A percentile compares a stretch with the other conserved stretches of the same genome.
Conservation (phyloP, 2,113 vertebrate genomes). For the Paradoxurus hermaphroditus region DNA sequence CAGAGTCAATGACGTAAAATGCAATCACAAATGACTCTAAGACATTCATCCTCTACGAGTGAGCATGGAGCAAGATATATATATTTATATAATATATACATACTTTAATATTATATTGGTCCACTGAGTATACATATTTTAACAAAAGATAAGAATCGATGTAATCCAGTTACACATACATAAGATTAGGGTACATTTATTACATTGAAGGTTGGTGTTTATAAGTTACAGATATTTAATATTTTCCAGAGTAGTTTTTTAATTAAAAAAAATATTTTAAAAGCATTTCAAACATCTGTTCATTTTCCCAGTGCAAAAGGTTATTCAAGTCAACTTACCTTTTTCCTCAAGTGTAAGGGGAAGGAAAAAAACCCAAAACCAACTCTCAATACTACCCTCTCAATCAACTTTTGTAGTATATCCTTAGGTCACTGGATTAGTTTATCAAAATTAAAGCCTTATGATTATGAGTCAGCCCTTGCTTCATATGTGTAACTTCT, state of each 20-base stretch:
- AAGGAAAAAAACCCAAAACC: background rate
- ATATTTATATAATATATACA: slow-evolving; percentile 85
- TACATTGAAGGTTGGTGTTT: slow-evolving; percentile 79
- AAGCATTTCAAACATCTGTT: slow-evolving; percentile 81
- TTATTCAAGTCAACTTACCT: slow-evolving; percentile 77
- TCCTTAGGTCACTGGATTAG: slow-evolving; percentile 60
- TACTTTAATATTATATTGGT: slow-evolving; percentile 85
- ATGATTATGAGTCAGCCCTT: slow-evolving; percentile 61
- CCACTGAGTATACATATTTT: slow-evolving; percentile 84
- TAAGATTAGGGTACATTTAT: slow-evolving; percentile 83
- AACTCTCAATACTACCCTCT: slow-evolving; percentile 41
- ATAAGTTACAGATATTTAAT: slow-evolving; percentile 82
- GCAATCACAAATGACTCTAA: slow-evolving; percentile 81
- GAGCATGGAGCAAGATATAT: slow-evolving; percentile 78
- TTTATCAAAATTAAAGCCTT: slow-evolving; percentile 70
- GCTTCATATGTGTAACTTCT: slow-evolving; percentile 43
- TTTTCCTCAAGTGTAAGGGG: slow-evolving; percentile 77
- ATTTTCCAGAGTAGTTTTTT: slow-evolving; percentile 80
- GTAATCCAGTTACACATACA: slow-evolving; percentile 84
- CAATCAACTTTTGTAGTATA: slow-evolving; percentile 57
- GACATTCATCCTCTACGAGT: slow-evolving; percentile 80
- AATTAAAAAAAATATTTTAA: slow-evolving; percentile 66
- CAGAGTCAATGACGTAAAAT: slow-evolving; percentile 81
- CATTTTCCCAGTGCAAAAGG: slow-evolving; percentile 85
- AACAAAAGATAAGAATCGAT: slow-evolving; percentile 84